Conservation (phyloP, 1,140 invertebrate species). For the Ladona fulva region DNA sequence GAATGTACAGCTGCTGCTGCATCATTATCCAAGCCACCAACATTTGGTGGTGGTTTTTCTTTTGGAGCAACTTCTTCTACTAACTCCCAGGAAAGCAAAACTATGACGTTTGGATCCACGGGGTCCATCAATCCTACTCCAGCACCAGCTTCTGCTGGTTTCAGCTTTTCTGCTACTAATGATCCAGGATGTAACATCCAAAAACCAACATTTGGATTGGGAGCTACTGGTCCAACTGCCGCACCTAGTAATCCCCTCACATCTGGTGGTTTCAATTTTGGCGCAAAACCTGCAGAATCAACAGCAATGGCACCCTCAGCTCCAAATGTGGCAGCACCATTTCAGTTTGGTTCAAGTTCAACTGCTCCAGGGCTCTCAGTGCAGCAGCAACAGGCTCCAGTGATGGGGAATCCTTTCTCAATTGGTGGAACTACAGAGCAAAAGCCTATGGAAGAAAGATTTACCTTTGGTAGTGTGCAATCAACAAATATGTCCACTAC, state of each 20-base stretch:
- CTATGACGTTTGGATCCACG: neutral
- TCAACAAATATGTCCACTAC: neutral
- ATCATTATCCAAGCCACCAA: neutral
- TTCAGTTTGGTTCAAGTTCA: constrained; percentile 31
- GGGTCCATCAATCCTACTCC: neutral
- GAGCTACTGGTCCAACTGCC: neutral
- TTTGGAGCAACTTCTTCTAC: neutral
- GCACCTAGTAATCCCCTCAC: neutral
- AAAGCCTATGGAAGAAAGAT: neutral
- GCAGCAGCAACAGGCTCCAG: neutral
- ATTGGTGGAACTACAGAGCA: neutral
- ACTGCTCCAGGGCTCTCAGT: neutral
- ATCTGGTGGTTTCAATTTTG: constrained; percentile 12
- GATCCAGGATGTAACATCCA: neutral
- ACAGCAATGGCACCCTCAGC: neutral
- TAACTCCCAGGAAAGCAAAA: neutral
- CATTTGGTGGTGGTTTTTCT: neutral
- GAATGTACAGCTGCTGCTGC: neutral
- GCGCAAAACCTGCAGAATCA: neutral
- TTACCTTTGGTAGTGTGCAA: neutral
- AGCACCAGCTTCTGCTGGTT: neutral
- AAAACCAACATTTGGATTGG: neutral
- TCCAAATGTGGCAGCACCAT: constrained; percentile 24
- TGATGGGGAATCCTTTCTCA: neutral
- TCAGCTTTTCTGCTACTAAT: neutral